These are phyloP conservation scores for Balearica regulorum DNA, from an alignment of 2,797 vertebrate species.

Conservation along the genomic window DNA sequence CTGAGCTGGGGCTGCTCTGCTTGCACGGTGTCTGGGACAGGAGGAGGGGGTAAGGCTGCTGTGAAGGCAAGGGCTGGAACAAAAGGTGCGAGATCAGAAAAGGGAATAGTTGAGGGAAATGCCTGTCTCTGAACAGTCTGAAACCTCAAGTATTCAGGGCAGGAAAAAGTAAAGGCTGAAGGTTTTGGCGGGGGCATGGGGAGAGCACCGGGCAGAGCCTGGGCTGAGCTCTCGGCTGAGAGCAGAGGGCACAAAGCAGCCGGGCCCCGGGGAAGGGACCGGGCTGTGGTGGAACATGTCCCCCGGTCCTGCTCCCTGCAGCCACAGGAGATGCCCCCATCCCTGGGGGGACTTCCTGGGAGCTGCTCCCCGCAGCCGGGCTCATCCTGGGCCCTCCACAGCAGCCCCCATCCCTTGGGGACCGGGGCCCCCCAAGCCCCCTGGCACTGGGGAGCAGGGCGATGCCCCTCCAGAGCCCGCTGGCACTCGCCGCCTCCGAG, in stretches of 20 bases:
- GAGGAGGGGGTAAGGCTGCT: background rate
- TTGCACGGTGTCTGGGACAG: background rate
- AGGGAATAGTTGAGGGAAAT: background rate
- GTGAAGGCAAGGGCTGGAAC: background rate
- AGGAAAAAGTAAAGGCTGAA: background rate
- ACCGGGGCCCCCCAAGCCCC: rapidly evolving
- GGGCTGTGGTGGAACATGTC: background rate
- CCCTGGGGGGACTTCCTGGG: background rate
- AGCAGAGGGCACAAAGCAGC: background rate
- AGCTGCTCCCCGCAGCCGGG: background rate
- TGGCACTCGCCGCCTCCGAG: background rate
- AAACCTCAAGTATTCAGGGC: background rate
- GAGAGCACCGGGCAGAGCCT: background rate
- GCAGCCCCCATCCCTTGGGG: background rate
- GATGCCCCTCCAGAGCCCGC: background rate
- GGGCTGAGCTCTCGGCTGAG: background rate
- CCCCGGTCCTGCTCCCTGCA: background rate
- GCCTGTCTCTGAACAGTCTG: background rate
- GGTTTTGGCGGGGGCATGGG: background rate
- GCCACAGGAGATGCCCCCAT: background rate
- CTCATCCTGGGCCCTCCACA: background rate
- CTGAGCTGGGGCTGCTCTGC: rapidly evolving
- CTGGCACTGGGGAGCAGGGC: rapidly evolving
- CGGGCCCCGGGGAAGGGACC: rapidly evolving
- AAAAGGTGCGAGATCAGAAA: background rate